phyloP scores from a whole-genome alignment of 30 jellyfish, hydroid and myxozoan genomes.

The Turritopsis dohrnii region DNA sequence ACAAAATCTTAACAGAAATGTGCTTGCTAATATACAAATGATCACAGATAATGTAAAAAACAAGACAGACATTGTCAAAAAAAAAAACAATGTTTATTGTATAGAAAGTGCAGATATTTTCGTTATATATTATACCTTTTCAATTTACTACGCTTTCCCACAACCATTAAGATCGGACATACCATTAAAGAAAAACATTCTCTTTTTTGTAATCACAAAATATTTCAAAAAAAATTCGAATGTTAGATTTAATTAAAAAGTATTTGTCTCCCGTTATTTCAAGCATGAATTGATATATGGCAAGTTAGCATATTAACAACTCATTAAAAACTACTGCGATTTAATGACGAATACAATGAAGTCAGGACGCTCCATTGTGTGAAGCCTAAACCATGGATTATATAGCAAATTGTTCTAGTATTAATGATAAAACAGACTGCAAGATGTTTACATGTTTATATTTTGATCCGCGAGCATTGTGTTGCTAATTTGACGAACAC shows the following conservation, averaged over 20 bases:
- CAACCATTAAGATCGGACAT: neutral
- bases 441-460: neutral
- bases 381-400: neutral
- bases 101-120: too few species aligned
- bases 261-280: neutral
- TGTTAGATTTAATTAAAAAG: neutral
- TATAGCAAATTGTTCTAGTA: neutral
- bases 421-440: neutral
- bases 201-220: neutral
- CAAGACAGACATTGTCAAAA: neutral
- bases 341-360: neutral
- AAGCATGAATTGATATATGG: neutral
- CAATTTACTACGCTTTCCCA: neutral
- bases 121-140: neutral
- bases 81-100: too few species aligned
- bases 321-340: neutral
- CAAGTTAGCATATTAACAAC: neutral
- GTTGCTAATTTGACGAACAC: neutral
- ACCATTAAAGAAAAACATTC: neutral
- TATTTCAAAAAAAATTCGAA: neutral
- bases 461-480: neutral
- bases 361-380: neutral
- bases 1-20: neutral
- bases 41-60: neutral
- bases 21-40: neutral